These are phyloP conservation scores for Dolichoris vasculosae DNA, from an alignment of 1,140 invertebrate genomes.

Conservation along the genomic window DNA sequence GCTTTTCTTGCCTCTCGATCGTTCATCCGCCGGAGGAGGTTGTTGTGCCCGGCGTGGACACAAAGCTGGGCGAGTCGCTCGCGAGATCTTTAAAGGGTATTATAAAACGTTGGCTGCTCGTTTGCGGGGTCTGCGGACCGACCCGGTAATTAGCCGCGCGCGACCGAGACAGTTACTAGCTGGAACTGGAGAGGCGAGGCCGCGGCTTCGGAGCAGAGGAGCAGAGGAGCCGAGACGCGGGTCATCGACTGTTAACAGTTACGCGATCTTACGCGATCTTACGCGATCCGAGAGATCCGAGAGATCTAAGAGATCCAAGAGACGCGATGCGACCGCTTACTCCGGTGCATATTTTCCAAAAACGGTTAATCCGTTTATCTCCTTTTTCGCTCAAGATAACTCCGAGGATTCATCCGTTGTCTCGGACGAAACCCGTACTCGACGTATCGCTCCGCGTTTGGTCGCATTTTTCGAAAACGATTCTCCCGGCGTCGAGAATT, in stretches of 20 bases:
- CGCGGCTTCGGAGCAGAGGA: neutral
- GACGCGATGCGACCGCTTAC: too few species aligned
- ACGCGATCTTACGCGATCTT: too few species aligned
- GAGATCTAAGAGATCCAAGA: too few species aligned
- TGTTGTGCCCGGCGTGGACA: constrained; percentile 6
- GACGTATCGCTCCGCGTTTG: too few species aligned
- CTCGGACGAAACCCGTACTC: too few species aligned
- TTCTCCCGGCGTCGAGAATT: too few species aligned
- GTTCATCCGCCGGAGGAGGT: neutral
- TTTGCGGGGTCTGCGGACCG: neutral
- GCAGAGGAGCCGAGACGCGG: neutral
- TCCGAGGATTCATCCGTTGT: too few species aligned
- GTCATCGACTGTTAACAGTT: constrained; percentile 37
- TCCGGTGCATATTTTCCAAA: too few species aligned
- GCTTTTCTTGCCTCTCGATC: neutral
- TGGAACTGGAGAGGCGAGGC: constrained; percentile 4
- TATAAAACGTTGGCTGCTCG: constrained; percentile 20
- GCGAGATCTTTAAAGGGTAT: constrained; percentile 12
- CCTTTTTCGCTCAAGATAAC: too few species aligned
- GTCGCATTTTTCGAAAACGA: too few species aligned
- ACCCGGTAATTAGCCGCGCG: constrained; percentile 26
- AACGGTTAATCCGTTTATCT: too few species aligned
- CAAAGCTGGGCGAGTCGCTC: neutral
- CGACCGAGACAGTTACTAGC: constrained; percentile 41
- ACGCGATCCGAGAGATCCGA: constrained; percentile 13